Evolutionary conservation across 2,113 vertebrate genomes (phyloP).

Genomic region (Cheirogaleus medius): DNA sequence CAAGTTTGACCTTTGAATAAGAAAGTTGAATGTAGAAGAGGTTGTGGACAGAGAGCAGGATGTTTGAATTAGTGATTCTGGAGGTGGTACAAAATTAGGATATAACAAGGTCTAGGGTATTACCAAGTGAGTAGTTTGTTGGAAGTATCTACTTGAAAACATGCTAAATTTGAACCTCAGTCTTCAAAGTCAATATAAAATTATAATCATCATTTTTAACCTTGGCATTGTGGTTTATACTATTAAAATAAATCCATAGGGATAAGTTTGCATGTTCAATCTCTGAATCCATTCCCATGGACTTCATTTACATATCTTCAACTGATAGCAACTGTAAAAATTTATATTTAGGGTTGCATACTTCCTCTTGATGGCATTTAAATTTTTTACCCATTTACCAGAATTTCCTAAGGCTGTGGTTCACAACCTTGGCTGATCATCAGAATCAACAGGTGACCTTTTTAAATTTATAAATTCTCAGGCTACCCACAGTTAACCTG

Average conservation of each 20-base stretch:
- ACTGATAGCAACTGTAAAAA: constrained; percentile 7
- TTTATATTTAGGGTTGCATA: constrained; percentile 71
- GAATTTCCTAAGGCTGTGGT: constrained; percentile 5
- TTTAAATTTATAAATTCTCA: constrained; percentile 28
- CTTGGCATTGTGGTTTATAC: background rate
- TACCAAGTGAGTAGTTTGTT: background rate
- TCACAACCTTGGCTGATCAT: constrained; percentile 34
- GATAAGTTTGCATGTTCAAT: background rate
- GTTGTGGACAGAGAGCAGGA: background rate
- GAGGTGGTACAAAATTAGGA: background rate
- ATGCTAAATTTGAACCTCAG: background rate
- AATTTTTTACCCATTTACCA: constrained; percentile 46
- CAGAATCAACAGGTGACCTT: constrained; percentile 40
- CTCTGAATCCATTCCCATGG: constrained; percentile 53
- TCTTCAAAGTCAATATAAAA: background rate
- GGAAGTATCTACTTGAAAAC: background rate
- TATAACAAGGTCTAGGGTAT: background rate
- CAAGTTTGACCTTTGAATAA: background rate
- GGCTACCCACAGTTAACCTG: background rate
- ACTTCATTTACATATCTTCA: constrained; percentile 68
- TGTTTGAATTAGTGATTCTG: background rate
- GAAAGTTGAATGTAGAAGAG: background rate
- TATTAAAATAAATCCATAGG: constrained; percentile 1
- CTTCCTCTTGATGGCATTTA: constrained; percentile 70
- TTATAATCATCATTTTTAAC: background rate